Conservation (phyloP, 1,140 invertebrate genomes). For the Drosophila pachea region DNA sequence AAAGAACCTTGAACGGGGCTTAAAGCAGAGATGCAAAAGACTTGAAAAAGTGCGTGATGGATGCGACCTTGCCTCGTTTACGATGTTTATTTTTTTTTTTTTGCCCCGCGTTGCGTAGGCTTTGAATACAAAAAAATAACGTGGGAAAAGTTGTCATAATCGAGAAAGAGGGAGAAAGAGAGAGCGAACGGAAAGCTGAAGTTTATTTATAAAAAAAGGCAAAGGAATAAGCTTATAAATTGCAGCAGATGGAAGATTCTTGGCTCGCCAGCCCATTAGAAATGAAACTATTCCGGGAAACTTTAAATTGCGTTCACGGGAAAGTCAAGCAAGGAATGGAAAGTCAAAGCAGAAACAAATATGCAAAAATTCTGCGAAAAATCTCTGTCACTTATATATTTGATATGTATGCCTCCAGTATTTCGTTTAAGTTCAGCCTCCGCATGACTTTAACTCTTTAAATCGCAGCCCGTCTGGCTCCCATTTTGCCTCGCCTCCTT, state of each 20-base stretch:
- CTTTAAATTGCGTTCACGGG: slow-evolving; percentile 5
- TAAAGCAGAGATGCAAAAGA: slow-evolving; percentile 14
- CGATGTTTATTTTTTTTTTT: not conserved
- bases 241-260: not conserved
- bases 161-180: not conserved
- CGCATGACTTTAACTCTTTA: not conserved
- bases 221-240: not conserved
- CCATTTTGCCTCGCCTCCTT: not conserved
- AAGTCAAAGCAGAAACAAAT: not conserved
- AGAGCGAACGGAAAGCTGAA: not conserved
- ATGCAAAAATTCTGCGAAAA: slow-evolving; percentile 6
- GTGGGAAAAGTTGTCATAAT: slow-evolving; percentile 18
- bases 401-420: too few relatives aligned
- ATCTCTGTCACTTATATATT: too few relatives aligned
- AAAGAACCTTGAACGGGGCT: slow-evolving; percentile 19
- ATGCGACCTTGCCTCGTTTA: slow-evolving; percentile 21
- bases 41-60: slow-evolving; percentile 25
- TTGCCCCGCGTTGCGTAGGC: not conserved
- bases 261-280: not conserved
- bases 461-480: not conserved
- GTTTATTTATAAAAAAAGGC: slow-evolving; percentile 13
- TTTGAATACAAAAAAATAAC: slow-evolving; percentile 5
- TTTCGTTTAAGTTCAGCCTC: too few relatives aligned
- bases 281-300: not conserved
- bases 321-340: not conserved